Percentiles rank a stretch among this genome's conserved stretches.
These are phyloP conservation scores for Periophthalmus modestus DNA, from an alignment of 2,113 vertebrate species.

Conservation along the genomic window DNA sequence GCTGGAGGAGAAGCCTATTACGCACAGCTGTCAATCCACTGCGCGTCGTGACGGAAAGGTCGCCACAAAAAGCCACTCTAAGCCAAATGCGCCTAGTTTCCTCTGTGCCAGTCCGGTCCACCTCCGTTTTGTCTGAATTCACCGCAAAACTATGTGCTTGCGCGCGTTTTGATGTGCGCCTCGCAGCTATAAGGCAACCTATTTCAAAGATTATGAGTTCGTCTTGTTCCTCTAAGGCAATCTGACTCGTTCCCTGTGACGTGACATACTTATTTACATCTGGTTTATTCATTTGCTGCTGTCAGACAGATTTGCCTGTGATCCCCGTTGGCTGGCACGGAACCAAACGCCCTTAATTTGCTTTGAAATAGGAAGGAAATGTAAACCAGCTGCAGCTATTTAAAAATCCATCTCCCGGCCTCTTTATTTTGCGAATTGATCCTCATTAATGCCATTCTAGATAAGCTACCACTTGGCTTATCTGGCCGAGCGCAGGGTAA, in stretches of 20 bases:
- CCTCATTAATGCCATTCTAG: conserved; percentile 59
- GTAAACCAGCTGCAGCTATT: conserved; percentile 45
- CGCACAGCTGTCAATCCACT: conserved; percentile 50
- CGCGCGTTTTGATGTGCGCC: conserved; percentile 26
- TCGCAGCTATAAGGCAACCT: conserved; percentile 28
- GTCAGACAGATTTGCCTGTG: conserved; percentile 16
- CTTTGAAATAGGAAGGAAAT: conserved; percentile 49
- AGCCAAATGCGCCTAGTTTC: neutral
- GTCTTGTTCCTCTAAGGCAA: neutral
- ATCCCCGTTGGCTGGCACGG: conserved; percentile 20
- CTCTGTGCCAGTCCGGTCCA: neutral
- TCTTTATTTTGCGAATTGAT: conserved; percentile 63
- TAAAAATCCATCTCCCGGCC: conserved; percentile 45
- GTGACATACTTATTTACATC: conserved; percentile 41
- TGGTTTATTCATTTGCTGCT: conserved; percentile 35
- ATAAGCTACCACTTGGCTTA: conserved; percentile 58
- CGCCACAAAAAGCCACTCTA: conserved; percentile 25
- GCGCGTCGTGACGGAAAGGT: conserved; percentile 43
- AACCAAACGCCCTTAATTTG: conserved; percentile 40
- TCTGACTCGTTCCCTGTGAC: conserved; percentile 6
- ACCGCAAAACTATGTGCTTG: neutral
- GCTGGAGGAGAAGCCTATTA: conserved; percentile 15
- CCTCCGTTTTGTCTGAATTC: neutral
- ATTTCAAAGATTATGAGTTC: conserved; percentile 38
- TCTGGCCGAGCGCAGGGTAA: conserved; percentile 56